These are phyloP conservation scores for Parelbella ahira DNA, from an alignment of 2,888 invertebrate genomes.

Conservation along the genomic window DNA sequence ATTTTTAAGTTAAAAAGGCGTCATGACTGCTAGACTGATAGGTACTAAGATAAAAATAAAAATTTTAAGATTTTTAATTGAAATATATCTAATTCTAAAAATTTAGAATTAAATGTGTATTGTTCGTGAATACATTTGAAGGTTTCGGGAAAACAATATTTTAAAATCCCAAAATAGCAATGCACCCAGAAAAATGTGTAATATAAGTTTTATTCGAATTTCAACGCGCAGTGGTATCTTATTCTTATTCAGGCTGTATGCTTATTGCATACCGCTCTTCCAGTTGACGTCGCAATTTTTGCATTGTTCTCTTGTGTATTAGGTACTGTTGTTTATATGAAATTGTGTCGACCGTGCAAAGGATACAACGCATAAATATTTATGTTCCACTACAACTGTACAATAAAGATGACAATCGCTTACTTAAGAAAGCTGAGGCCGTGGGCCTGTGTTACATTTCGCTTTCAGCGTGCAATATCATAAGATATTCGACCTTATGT, in stretches of 20 bases:
- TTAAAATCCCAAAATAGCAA: no score
- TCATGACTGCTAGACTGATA: no score
- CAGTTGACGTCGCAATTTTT: conserved; percentile 10
- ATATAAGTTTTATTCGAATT: no score
- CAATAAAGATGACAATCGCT: conserved; percentile 9
- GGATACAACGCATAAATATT: conserved; percentile 7
- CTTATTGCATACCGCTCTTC: conserved; percentile 18
- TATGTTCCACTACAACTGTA: conserved; percentile 5
- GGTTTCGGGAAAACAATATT: no score
- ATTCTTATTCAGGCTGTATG: conserved; percentile 8
- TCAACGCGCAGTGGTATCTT: conserved; percentile 3
- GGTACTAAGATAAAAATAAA: no score
- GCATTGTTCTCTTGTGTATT: conserved; percentile 5
- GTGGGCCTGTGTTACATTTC: not conserved
- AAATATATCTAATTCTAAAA: no score
- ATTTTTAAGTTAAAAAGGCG: no score
- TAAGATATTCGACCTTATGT: no score
- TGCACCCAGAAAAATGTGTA: no score
- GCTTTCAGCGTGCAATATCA: not conserved
- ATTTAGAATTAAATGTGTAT: no score
- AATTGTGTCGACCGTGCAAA: conserved; percentile 9
- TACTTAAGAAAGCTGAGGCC: conserved; percentile 8
- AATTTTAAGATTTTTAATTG: no score
- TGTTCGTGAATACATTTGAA: no score
- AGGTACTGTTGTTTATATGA: not conserved